Evolutionary conservation across 1,140 invertebrate genomes (phyloP), one percentile per base, ranked within the genome.

Genomic region (Caerostris extrusa): DNA sequence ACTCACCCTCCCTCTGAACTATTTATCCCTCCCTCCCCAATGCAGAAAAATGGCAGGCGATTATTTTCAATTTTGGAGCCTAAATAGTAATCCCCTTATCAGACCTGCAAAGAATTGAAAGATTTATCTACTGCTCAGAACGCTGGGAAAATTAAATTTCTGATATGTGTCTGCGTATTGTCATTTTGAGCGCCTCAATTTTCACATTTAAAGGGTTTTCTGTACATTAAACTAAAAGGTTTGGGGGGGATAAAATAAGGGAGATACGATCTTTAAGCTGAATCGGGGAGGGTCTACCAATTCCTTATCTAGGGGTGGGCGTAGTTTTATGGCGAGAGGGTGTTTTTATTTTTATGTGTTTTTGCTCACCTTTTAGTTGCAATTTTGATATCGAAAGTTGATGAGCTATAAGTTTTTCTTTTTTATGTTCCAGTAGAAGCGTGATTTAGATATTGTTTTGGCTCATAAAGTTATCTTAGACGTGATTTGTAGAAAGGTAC

Each of bases 171-270:
- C 88, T 90, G 64, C 57, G 55, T 58, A 90, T 69, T 90, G 88
- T 90, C 88, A 77, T 90, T 90, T 90, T 58, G 77, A 90, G 88
- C 88, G 88, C 55, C 69, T 90, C 88, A 90, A 56, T 71, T 90
- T 90, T 90, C 88, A 50, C 88, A 57, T 90, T 90, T 90, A 90
- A 55, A 17, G 64, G 64, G 34, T 34, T 61, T 77, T 85, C 34
- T 77, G 34, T 77, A 50, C 71, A 34, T 50, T 77, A 77, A 50
- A 77, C 71, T 77, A 77, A 77, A 77, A 77, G 34, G 34, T 5
- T 34, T 77, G 34, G 34, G 71, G 50, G 69, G 71, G 71, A 77
- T 77, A 77, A 77, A 77, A 77, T 34, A 77, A 77, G 71, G 34
- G 34, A 77, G 71, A 77, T 77, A 77, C 34, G 34, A 77, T 77